Evolutionary conservation across 2,888 invertebrate genomes (phyloP).

Genomic region (Dasypolia templi): DNA sequence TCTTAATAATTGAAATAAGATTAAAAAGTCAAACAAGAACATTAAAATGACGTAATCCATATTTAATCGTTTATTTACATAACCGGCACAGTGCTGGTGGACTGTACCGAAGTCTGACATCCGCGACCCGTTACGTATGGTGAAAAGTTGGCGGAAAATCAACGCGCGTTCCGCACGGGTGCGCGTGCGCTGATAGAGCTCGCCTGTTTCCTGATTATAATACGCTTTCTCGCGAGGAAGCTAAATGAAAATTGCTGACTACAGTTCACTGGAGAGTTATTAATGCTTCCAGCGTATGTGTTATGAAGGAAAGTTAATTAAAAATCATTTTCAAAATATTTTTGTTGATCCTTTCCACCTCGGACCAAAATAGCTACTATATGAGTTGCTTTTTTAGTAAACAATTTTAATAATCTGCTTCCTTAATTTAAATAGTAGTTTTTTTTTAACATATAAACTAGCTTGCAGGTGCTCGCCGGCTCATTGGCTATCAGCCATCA

Average conservation of each 20-base stretch:
- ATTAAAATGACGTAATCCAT: slow-evolving; percentile 42
- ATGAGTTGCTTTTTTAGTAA: neutral
- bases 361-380: neutral
- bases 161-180: slow-evolving; percentile 72
- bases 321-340: neutral
- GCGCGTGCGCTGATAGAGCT: slow-evolving; percentile 68
- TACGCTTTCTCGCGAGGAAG: slow-evolving; percentile 68
- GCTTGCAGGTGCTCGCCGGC: slow-evolving; percentile 52
- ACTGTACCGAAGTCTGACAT: slow-evolving; percentile 45
- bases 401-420: neutral
- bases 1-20: slow-evolving; percentile 12
- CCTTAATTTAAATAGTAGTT: slow-evolving; percentile 26
- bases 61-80: slow-evolving; percentile 56
- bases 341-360: neutral
- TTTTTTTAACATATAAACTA: slow-evolving; percentile 39
- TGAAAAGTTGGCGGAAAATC: slow-evolving; percentile 65
- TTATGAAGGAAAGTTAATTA: neutral
- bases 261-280: slow-evolving; percentile 40
- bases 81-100: slow-evolving; percentile 32
- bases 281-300: slow-evolving; percentile 1
- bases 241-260: slow-evolving; percentile 61
- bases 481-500: slow-evolving; percentile 74
- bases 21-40: slow-evolving; percentile 27
- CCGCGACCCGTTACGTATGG: slow-evolving; percentile 58
- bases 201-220: slow-evolving; percentile 77